Percentiles rank a stretch among this genome's conserved stretches.
Evolutionary conservation across 2,113 vertebrate genomes (phyloP).

Genomic region (Synchiropus splendidus): DNA sequence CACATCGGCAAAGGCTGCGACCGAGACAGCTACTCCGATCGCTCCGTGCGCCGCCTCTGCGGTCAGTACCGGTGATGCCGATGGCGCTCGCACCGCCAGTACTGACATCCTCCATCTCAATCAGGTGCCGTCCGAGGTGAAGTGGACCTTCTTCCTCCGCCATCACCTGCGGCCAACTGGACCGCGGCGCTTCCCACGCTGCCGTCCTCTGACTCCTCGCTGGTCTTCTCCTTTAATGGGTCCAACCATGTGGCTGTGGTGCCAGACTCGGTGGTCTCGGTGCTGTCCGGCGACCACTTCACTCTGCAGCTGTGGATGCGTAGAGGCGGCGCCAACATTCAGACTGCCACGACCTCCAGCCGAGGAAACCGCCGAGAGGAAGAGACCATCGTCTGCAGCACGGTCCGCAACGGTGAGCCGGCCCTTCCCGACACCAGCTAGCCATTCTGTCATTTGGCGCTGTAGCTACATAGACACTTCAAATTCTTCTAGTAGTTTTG

Average conservation of each 20-base stretch:
- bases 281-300: constrained; percentile 78
- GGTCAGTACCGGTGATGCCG: constrained; percentile 57
- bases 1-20: constrained; percentile 97
- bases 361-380: constrained; percentile 78
- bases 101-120: background rate
- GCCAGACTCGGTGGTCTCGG: constrained; percentile 66
- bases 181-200: constrained; percentile 84
- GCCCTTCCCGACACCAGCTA: no score
- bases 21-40: constrained; percentile 92
- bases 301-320: constrained; percentile 96
- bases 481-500: no score
- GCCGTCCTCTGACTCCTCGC: constrained; percentile 91
- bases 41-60: constrained; percentile 87
- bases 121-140: constrained; percentile 89
- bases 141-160: constrained; percentile 87
- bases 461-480: no score
- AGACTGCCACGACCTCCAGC: constrained; percentile 57
- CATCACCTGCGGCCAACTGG: constrained; percentile 85
- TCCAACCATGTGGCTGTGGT: constrained; percentile 85
- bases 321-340: constrained; percentile 71
- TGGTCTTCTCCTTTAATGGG: constrained; percentile 95
- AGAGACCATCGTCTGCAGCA: constrained; percentile 89
- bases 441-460: no score
- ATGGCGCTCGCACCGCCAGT: no score
- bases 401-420: constrained; percentile 83